These are phyloP conservation scores for Lathronympha strigana DNA, from an alignment of 2,888 invertebrate species.

Conservation along the genomic window DNA sequence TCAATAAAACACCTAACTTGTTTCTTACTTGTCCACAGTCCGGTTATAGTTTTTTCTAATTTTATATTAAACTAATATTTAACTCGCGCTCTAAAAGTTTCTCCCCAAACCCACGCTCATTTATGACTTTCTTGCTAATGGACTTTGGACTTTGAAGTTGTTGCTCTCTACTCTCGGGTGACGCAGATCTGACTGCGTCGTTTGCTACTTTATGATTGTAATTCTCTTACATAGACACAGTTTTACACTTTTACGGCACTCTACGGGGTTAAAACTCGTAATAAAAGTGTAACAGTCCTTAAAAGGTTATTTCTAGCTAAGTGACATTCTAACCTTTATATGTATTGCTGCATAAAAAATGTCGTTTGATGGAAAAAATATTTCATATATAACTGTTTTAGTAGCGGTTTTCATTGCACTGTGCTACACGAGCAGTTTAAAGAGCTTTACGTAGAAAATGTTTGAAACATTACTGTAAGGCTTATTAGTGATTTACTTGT, in stretches of 20 bases:
- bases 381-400: too few relatives aligned
- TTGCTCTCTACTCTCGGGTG: slow-evolving; percentile 21
- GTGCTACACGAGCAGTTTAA: too few relatives aligned
- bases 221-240: slow-evolving; percentile 28
- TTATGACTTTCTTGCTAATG: slow-evolving; percentile 22
- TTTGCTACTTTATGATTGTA: slow-evolving; percentile 33
- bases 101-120: slow-evolving; percentile 8
- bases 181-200: slow-evolving; percentile 24
- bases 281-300: slow-evolving; percentile 31
- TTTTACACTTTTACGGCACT: slow-evolving; percentile 34
- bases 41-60: background rate
- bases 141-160: slow-evolving; percentile 29
- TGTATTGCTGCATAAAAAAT: background rate
- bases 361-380: background rate
- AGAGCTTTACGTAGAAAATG: too few relatives aligned
- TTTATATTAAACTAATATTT: slow-evolving; percentile 12
- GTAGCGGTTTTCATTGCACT: too few relatives aligned
- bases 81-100: slow-evolving; percentile 9
- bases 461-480: too few relatives aligned
- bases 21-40: too few relatives aligned
- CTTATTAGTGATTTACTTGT: too few relatives aligned
- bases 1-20: too few relatives aligned
- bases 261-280: slow-evolving; percentile 26
- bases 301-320: slow-evolving; percentile 11
- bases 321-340: slow-evolving; percentile 13